phyloP scores from a whole-genome alignment of 2,113 vertebrate genomes.

The Macaca mulatta region DNA sequence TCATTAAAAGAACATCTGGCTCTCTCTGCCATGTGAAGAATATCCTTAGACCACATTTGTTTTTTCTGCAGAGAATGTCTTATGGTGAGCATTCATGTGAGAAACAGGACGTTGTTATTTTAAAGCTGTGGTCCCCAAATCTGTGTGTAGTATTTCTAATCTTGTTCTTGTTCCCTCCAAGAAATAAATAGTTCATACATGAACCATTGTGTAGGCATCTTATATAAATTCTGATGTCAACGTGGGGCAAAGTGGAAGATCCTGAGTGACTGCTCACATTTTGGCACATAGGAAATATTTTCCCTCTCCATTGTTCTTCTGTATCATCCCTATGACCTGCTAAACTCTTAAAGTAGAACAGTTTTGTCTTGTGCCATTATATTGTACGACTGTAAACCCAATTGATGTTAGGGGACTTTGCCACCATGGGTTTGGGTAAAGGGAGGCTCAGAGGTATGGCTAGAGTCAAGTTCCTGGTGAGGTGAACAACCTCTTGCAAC shows the following conservation, averaged over 20 bases:
- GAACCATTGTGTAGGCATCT: not conserved
- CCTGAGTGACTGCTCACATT: not conserved
- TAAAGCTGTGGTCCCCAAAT: not conserved
- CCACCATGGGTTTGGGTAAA: not conserved
- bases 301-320: not conserved
- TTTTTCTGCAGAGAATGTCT: not conserved
- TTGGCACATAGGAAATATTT: not conserved
- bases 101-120: not conserved
- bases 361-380: not conserved
- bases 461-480: not conserved
- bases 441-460: not conserved
- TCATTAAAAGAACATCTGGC: not conserved
- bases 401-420: not conserved
- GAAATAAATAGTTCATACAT: not conserved
- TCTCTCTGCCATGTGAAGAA: not conserved
- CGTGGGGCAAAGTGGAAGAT: not conserved
- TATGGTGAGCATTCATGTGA: not conserved
- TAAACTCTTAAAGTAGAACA: not conserved
- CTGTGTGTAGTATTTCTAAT: not conserved
- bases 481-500: not conserved
- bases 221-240: not conserved
- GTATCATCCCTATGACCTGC: not conserved
- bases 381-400: not conserved
- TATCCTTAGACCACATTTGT: not conserved
- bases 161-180: not conserved